A percentile compares a stretch with the other conserved stretches of the same genome.
Evolutionary conservation across 2,113 vertebrate genomes (phyloP).

Genomic region (Suricata suricatta): DNA sequence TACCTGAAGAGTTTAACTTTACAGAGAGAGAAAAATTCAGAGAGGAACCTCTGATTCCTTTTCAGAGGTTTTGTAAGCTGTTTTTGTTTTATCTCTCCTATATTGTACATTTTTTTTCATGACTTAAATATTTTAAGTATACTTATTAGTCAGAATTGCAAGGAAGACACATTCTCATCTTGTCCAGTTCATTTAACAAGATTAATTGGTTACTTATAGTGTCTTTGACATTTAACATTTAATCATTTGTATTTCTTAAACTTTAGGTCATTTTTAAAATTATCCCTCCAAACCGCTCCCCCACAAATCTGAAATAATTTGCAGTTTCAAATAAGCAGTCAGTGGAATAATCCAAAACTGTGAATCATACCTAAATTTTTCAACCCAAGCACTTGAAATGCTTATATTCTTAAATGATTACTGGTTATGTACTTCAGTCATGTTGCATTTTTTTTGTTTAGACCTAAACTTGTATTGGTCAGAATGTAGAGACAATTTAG

Average conservation of each 20-base stretch:
- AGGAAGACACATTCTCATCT: neutral
- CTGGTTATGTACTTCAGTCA: neutral
- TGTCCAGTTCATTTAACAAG: neutral
- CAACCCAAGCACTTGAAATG: neutral
- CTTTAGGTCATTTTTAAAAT: neutral
- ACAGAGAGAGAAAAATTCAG: neutral
- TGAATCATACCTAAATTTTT: constrained; percentile 16
- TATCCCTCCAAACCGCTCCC: neutral
- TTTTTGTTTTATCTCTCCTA: neutral
- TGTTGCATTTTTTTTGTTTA: neutral
- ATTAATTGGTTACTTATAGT: neutral
- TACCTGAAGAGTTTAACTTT: neutral
- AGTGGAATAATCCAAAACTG: neutral
- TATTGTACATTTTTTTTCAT: neutral
- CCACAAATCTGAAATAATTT: neutral
- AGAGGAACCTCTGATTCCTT: neutral
- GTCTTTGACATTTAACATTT: neutral
- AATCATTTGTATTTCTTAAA: constrained; percentile 32
- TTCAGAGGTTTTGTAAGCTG: neutral
- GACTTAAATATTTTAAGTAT: neutral
- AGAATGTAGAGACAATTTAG: neutral
- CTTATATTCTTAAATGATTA: neutral
- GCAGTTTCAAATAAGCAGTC: neutral
- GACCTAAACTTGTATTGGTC: neutral
- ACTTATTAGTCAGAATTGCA: neutral